Conservation (phyloP, 2,888 invertebrate genomes). For the Brenthis ino region DNA sequence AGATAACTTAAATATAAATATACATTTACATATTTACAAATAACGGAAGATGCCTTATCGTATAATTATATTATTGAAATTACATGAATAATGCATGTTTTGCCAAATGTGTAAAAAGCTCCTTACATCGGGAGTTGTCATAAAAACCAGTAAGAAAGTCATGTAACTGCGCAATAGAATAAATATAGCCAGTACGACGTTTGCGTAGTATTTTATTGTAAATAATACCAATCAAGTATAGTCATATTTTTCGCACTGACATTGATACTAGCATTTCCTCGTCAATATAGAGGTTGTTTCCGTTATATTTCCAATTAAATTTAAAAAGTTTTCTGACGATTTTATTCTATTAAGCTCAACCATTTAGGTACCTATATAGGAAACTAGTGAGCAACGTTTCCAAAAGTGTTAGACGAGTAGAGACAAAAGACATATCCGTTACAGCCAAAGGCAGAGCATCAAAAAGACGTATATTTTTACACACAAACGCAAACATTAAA, state of each 20-base stretch:
- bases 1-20: too few species aligned
- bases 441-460: slow-evolving; percentile 43
- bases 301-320: slow-evolving; percentile 4
- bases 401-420: slow-evolving; percentile 14
- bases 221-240: slow-evolving; percentile 22
- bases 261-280: slow-evolving; percentile 40
- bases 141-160: background rate
- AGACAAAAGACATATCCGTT: slow-evolving; percentile 49
- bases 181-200: background rate
- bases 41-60: too few species aligned
- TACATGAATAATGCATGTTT: too few species aligned
- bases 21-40: too few species aligned
- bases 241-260: slow-evolving; percentile 26
- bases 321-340: background rate
- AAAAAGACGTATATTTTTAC: slow-evolving; percentile 64
- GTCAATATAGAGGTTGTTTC: slow-evolving; percentile 39
- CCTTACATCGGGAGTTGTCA: too few species aligned
- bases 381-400: background rate
- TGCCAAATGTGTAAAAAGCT: too few species aligned
- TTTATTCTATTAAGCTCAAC: background rate
- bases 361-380: background rate
- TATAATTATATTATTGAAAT: too few species aligned
- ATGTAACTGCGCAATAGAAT: slow-evolving; percentile 1
- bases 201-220: slow-evolving; percentile 1
- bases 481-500: slow-evolving; percentile 57